Evolutionary conservation across 2,113 vertebrate genomes (phyloP), one percentile per base, ranked within the genome.

Genomic region (Vicugna pacos): DNA sequence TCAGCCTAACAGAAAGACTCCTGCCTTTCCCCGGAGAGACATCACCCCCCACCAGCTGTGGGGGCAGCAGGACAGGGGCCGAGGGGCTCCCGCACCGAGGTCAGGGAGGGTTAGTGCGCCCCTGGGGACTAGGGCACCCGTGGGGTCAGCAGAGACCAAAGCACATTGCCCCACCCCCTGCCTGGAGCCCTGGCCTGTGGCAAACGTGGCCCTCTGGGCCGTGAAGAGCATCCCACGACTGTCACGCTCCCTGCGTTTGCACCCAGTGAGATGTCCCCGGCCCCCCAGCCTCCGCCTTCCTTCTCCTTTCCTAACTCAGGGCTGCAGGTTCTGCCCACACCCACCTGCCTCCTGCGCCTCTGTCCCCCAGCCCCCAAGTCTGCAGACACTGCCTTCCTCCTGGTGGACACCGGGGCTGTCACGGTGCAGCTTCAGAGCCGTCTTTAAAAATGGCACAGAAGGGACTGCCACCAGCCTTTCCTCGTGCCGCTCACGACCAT

Each of bases 31-130:
- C 9, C 17, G 14, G 7, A 48, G 42, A 8, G 0, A 17, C 1
- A 2, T 35, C 58, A 17, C 12, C 48, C 7, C 30, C 38, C 17
- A 56, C 20, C 16, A 30, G 13, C 48, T 1, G 0, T 28, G 5
- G 54, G 48, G 32, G 28, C 26, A 4, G 8, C 24, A 82, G 82
- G 32, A 58, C 28, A 9, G 64, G 48, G 42, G 52, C 54, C 15
- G 1, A 1, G 2, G 32, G 12, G 1, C 64, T 62, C 35, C 60
- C 0, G 3, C n/a, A 75, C 6, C 32, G 5, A 65, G 62, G 15
- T 46, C 30, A 67, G 62, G 56, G 76, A 48, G 26, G 46, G 8
- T 64, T 46, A 9, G 38, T 70, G 22, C 3, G 14, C 1, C 65
- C 13, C 17, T 35, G 22, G 90, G 35, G 28, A 35, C 86, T 28